phyloP scores from a whole-genome alignment of 2,888 invertebrate species.

The Saturnia pavonia region DNA sequence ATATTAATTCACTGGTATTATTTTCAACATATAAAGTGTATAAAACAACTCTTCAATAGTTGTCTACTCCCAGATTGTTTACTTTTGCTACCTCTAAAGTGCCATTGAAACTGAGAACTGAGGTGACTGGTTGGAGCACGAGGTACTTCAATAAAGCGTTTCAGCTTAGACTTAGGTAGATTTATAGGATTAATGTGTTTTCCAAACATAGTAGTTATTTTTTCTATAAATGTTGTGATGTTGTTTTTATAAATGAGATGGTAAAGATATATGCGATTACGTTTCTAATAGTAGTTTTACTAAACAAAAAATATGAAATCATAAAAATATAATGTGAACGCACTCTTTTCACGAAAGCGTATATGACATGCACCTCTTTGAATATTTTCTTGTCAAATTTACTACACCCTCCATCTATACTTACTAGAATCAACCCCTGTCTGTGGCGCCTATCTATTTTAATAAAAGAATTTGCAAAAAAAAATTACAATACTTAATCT shows the following conservation, averaged over 20 bases:
- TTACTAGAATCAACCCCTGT: slow-evolving; percentile 49
- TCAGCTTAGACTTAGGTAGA: not conserved
- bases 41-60: too few species aligned
- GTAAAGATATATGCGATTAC: too few species aligned
- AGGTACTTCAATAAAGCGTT: not conserved
- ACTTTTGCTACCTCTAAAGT: too few species aligned
- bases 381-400: slow-evolving; percentile 66
- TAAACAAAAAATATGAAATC: too few species aligned
- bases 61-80: too few species aligned
- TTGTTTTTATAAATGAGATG: too few species aligned
- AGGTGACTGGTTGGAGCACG: not conserved
- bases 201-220: too few species aligned
- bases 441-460: slow-evolving; percentile 1
- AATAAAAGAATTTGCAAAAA: not conserved
- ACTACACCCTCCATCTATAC: slow-evolving; percentile 53
- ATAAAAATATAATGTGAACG: slow-evolving; percentile 15
- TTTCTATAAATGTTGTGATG: too few species aligned
- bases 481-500: not conserved
- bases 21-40: too few species aligned
- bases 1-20: too few species aligned
- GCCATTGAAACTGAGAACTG: not conserved
- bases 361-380: slow-evolving; percentile 45
- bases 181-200: too few species aligned
- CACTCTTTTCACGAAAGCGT: slow-evolving; percentile 25
- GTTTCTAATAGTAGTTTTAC: too few species aligned